phyloP scores from a whole-genome alignment of 2,113 vertebrate species.

The Serilophus lunatus region DNA sequence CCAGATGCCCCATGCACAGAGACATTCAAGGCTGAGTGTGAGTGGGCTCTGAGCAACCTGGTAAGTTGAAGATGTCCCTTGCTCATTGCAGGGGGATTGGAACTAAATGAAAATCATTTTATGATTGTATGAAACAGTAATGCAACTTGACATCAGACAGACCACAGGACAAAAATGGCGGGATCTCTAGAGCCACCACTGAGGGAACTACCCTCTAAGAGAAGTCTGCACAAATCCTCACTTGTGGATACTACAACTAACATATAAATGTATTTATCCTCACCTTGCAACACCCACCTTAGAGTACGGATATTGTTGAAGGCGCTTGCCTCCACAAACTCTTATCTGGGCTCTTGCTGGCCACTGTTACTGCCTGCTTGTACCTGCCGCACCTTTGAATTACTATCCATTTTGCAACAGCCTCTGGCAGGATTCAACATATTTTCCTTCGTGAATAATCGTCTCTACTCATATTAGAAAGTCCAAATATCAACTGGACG shows the following conservation, averaged over 20 bases:
- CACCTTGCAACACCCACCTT: neutral
- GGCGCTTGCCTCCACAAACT: neutral
- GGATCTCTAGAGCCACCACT: neutral
- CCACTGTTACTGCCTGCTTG: neutral
- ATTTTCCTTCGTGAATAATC: neutral
- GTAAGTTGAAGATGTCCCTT: neutral
- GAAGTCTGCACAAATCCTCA: constrained; percentile 4
- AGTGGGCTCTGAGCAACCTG: neutral
- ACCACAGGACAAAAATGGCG: neutral
- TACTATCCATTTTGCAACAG: neutral
- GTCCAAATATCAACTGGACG: neutral
- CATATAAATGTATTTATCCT: neutral
- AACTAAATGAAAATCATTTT: neutral
- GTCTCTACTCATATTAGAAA: neutral
- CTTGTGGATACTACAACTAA: neutral
- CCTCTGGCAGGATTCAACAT: neutral
- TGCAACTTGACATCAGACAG: neutral
- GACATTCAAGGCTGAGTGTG: fast-evolving
- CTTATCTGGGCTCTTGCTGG: neutral
- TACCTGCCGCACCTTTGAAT: neutral
- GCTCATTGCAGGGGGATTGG: neutral
- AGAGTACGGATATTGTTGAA: neutral
- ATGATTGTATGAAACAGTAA: neutral
- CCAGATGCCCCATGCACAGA: neutral
- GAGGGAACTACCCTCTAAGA: neutral